Evolutionary conservation across 2,113 vertebrate species (phyloP), one percentile per base, ranked within the genome.

Genomic region (Genyomyrus donnyi): DNA sequence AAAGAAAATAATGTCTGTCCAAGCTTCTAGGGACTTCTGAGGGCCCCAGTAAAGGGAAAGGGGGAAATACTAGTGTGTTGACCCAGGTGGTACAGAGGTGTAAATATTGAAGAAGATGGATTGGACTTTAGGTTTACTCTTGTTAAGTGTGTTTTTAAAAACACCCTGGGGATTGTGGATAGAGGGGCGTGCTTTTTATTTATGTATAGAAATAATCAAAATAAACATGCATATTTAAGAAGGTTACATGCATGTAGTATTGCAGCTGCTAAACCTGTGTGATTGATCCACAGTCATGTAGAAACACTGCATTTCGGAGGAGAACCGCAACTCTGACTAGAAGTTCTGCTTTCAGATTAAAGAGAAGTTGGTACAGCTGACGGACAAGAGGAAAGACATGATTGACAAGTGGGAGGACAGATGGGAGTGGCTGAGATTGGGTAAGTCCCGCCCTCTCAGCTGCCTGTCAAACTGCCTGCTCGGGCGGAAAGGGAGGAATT

Each of bases 391-490:
- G 95, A 99, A 99, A 97, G 97, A 99, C 91, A 99, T 99, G 98
- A 98, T 99, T 93, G 98, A 98, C 96, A 99, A 99, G 90, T 99
- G 98, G 98, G 98, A 99, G 96, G 98, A 99, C 94, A 95, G 98
- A 93, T 98, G 98, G 98, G 98, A 99, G 91, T 99, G 98, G 98
- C 96, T 99, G n/a, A 97, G 98, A 95, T 95, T 99, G 95, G 98
- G 98, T 99, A 97, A 98, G 48, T 80, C 42, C 45, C 74, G 15
- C 35, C 31, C 35, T 42, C 35, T 35, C 2, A 13, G 27, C 35
- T 6, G 13, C 52, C 80, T 21, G 66, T 10, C 89, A 21, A 21
- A 53, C 70, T 74, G 31, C 3, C 35, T 39, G 15, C 35, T 87
- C 0, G 15, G 56, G 31, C 0, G 5, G 49, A 87, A 35, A 52